Evolutionary conservation across 2,888 invertebrate genomes (phyloP).

Genomic region (Eubasilissa splendida): DNA sequence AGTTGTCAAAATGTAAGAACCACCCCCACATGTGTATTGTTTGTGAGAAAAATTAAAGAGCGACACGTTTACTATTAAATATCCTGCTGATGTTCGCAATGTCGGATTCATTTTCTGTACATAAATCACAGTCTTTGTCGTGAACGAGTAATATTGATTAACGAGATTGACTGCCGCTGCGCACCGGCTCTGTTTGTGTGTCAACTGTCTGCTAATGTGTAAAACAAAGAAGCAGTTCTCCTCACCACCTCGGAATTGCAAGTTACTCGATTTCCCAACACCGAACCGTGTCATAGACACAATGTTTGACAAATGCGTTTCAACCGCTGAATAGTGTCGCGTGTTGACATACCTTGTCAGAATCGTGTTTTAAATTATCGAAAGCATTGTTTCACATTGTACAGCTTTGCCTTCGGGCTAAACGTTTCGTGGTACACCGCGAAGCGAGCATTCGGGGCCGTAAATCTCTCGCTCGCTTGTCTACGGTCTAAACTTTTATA

Average conservation of each 20-base stretch:
- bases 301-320: constrained; percentile 23
- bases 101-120: background rate
- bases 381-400: background rate
- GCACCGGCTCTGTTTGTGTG: background rate
- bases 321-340: constrained; percentile 4
- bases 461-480: too few relatives aligned
- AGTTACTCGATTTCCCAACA: background rate
- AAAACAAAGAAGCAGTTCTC: background rate
- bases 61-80: too few relatives aligned
- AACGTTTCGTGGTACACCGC: too few relatives aligned
- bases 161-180: background rate
- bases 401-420: too few relatives aligned
- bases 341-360: constrained; percentile 7
- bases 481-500: too few relatives aligned
- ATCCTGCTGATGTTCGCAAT: too few relatives aligned
- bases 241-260: background rate
- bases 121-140: background rate
- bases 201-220: background rate
- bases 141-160: background rate
- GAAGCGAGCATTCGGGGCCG: too few relatives aligned
- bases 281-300: background rate
- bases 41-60: too few relatives aligned
- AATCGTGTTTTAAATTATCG: constrained; percentile 4
- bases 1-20: too few relatives aligned
- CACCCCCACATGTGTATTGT: too few relatives aligned